These are phyloP conservation scores for Pseudocheirus occidentalis DNA, from an alignment of 2,797 vertebrate species.

Conservation along the genomic window DNA sequence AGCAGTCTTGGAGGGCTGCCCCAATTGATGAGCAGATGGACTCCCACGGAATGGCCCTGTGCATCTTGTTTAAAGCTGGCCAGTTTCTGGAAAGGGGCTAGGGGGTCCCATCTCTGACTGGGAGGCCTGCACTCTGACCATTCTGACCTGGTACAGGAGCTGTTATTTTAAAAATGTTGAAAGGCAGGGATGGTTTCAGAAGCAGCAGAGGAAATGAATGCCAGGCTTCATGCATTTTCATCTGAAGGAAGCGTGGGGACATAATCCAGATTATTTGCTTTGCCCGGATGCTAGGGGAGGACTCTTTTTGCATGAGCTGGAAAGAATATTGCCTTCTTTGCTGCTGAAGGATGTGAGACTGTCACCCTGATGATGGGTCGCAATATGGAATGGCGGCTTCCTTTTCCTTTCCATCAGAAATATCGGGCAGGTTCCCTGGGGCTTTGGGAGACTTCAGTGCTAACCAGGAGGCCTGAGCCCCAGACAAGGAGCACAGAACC, in stretches of 20 bases:
- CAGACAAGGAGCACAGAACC: neutral
- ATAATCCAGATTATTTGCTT: conserved; percentile 75
- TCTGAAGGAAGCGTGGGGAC: conserved; percentile 76
- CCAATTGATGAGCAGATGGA: neutral
- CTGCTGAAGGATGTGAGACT: conserved; percentile 62
- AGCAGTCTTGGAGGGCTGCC: neutral
- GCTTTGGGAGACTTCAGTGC: neutral
- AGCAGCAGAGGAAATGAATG: conserved; percentile 76
- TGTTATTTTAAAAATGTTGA: conserved; percentile 69
- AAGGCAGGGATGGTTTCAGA: conserved; percentile 73
- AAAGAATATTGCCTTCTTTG: conserved; percentile 63
- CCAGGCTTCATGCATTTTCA: conserved; percentile 74
- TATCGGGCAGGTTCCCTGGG: neutral
- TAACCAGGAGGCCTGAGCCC: neutral
- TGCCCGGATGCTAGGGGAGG: conserved; percentile 57
- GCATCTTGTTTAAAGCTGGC: neutral
- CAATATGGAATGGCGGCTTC: conserved; percentile 56
- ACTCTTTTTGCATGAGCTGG: neutral
- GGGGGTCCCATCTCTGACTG: conserved; percentile 49
- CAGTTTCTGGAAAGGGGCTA: neutral
- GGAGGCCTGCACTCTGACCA: conserved; percentile 35
- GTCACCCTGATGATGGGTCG: conserved; percentile 61
- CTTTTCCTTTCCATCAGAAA: neutral
- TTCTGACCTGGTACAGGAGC: conserved; percentile 43
- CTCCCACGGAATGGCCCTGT: neutral